These are phyloP conservation scores for Opisthocomus hoazin DNA, from an alignment of 2,113 vertebrate species.

Conservation along the genomic window DNA sequence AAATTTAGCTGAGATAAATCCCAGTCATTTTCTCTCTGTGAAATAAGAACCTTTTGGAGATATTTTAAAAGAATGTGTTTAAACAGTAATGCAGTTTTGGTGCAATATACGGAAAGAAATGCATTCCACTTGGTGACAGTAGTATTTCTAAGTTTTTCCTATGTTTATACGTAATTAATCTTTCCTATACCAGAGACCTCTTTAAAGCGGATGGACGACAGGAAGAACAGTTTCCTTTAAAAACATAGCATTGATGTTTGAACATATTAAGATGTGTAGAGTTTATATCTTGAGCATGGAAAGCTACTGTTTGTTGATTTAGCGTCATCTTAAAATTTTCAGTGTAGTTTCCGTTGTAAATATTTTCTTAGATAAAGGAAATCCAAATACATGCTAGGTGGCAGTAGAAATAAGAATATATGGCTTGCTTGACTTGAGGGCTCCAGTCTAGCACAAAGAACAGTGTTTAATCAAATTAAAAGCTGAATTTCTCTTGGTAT, in stretches of 20 bases:
- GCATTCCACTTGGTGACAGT: not conserved
- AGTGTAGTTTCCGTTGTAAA: not conserved
- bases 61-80: not conserved
- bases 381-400: slow-evolving; percentile 57
- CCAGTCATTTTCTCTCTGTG: not conserved
- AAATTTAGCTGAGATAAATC: not conserved
- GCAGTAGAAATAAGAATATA: slow-evolving; percentile 62
- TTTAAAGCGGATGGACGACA: not conserved
- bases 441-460: not conserved
- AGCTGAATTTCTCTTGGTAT: not conserved
- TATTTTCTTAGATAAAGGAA: not conserved
- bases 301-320: not conserved
- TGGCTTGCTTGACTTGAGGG: not conserved
- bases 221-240: not conserved
- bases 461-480: not conserved
- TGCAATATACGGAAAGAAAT: not conserved
- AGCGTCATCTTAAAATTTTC: not conserved
- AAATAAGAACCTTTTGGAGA: not conserved
- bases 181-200: not conserved
- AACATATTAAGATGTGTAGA: not conserved
- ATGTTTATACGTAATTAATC: not conserved
- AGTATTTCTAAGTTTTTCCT: not conserved
- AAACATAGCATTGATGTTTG: not conserved
- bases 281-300: not conserved
- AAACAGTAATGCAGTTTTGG: not conserved